Conservation (phyloP, 2,888 invertebrate genomes). For the Tuta absoluta region DNA sequence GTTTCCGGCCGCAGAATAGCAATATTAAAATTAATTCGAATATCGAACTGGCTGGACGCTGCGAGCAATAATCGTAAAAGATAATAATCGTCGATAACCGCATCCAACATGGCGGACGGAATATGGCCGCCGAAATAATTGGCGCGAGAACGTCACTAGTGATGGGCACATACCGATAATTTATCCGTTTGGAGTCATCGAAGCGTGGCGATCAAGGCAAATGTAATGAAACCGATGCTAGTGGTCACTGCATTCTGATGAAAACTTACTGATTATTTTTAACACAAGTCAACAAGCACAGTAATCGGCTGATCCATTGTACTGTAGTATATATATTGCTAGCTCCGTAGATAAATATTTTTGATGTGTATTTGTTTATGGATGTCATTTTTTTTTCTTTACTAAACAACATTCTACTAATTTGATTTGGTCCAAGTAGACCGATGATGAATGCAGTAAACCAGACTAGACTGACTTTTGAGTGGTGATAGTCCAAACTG, state of each 20-base stretch:
- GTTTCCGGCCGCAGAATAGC: constrained; percentile 39
- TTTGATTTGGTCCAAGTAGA: too few relatives aligned
- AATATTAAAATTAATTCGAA: constrained; percentile 50
- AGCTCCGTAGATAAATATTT: too few relatives aligned
- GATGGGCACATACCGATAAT: constrained; percentile 11
- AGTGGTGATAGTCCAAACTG: background rate
- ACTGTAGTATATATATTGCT: too few relatives aligned
- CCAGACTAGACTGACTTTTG: background rate
- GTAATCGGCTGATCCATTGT: too few relatives aligned
- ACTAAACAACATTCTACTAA: too few relatives aligned
- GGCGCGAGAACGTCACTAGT: constrained; percentile 37
- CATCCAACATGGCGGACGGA: constrained; percentile 35
- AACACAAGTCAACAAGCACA: too few relatives aligned
- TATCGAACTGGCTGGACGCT: constrained; percentile 32
- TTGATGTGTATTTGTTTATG: too few relatives aligned
- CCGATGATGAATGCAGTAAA: too few relatives aligned
- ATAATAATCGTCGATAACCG: constrained; percentile 52
- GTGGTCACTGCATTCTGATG: background rate
- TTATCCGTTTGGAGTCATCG: background rate
- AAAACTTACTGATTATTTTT: background rate
- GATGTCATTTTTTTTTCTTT: too few relatives aligned
- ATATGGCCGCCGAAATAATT: constrained; percentile 48
- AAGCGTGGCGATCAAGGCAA: background rate
- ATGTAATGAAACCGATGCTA: background rate
- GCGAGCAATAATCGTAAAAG: constrained; percentile 50